Evolutionary conservation across 2,113 vertebrate genomes (phyloP).

Genomic region (Amphiprion percula): DNA sequence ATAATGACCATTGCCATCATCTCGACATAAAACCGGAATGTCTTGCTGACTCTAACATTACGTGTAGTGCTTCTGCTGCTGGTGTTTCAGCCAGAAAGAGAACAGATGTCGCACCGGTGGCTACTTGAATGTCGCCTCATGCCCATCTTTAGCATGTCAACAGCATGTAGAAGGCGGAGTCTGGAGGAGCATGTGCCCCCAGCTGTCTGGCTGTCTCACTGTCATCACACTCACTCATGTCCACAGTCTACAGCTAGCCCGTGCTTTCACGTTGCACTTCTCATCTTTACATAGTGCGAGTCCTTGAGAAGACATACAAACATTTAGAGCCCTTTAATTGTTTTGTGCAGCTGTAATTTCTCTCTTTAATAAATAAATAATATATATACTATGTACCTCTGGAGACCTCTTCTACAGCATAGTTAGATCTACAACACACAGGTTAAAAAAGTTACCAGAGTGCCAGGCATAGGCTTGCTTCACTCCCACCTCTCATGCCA

Average conservation of each 20-base stretch:
- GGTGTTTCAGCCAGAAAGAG: constrained; percentile 16
- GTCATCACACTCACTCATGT: constrained; percentile 63
- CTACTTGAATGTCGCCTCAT: constrained; percentile 30
- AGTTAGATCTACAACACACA: constrained; percentile 13
- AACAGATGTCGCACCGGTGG: constrained; percentile 26
- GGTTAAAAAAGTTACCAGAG: constrained; percentile 36
- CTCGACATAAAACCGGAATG: not conserved
- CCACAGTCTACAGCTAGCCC: constrained; percentile 27
- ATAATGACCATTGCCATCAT: not conserved
- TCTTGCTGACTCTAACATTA: not conserved
- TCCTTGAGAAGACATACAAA: constrained; percentile 31
- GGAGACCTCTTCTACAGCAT: not conserved
- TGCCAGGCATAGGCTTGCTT: constrained; percentile 48
- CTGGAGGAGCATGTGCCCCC: constrained; percentile 49
- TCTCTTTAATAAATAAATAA: constrained; percentile 19
- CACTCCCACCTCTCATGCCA: constrained; percentile 49
- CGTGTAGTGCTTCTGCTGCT: not conserved
- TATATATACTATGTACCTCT: not conserved
- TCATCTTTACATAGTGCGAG: constrained; percentile 2
- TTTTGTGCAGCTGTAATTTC: constrained; percentile 9
- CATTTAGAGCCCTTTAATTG: not conserved
- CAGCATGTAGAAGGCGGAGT: constrained; percentile 53
- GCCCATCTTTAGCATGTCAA: constrained; percentile 69
- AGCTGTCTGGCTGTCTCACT: constrained; percentile 76
- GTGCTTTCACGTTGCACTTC: constrained; percentile 13